These are phyloP conservation scores for Percina caprodes DNA, from an alignment of 2,113 vertebrate genomes.

Conservation along the genomic window DNA sequence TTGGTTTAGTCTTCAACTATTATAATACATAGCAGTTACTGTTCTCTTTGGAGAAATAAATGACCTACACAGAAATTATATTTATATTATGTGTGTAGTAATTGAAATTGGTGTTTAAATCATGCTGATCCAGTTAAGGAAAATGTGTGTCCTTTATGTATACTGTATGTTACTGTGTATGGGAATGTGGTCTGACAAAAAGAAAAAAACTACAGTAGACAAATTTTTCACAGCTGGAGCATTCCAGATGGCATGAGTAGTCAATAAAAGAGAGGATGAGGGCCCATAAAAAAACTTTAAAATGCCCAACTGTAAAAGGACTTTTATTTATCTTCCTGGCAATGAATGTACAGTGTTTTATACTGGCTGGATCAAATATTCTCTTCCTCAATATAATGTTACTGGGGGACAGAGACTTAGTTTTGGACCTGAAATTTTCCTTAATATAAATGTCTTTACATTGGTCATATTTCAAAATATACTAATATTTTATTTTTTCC, in stretches of 20 bases:
- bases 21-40: constrained; percentile 30
- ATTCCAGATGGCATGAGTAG: constrained; percentile 78
- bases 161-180: constrained; percentile 8
- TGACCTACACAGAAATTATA: constrained; percentile 35
- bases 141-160: constrained; percentile 13
- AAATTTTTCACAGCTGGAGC: constrained; percentile 67
- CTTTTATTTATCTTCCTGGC: constrained; percentile 76
- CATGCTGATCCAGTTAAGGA: not conserved
- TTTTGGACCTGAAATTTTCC: constrained; percentile 33
- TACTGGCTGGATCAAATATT: constrained; percentile 57
- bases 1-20: constrained; percentile 33
- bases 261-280: constrained; percentile 76
- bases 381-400: constrained; percentile 70
- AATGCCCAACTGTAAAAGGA: constrained; percentile 69
- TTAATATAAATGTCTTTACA: constrained; percentile 48
- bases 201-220: constrained; percentile 58
- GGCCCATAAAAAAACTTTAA: constrained; percentile 66
- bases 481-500: not conserved
- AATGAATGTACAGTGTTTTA: constrained; percentile 61
- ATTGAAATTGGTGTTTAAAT: constrained; percentile 40
- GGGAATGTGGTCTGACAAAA: constrained; percentile 29
- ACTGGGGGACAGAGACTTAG: constrained; percentile 57
- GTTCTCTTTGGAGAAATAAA: constrained; percentile 46
- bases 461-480: constrained; percentile 31
- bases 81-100: constrained; percentile 31